phyloP scores from a whole-genome alignment of 37 sponge, comb jelly and placozoan species.

The Oopsacas minuta region DNA sequence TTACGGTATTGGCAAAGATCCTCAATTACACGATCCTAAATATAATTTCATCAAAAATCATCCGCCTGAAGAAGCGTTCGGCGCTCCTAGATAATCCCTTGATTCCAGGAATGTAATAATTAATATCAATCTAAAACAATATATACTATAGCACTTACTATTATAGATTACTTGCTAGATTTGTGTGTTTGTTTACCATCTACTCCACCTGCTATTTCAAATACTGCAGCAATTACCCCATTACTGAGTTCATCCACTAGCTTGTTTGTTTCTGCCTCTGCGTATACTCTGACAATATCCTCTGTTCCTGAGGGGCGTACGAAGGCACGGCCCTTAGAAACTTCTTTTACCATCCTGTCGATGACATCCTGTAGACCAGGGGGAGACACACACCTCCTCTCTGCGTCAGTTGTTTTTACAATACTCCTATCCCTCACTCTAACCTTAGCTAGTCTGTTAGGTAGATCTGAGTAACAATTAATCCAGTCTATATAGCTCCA shows the following conservation, averaged over 20 bases:
- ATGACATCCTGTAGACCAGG: slow-evolving; percentile 58
- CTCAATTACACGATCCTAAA: no score
- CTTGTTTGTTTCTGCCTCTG: slow-evolving; percentile 68
- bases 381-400: slow-evolving; percentile 47
- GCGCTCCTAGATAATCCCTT: no score
- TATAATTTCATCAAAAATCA: no score
- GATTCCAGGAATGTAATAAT: no score
- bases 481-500: slow-evolving; percentile 58
- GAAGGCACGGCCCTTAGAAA: slow-evolving; percentile 47
- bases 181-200: not conserved
- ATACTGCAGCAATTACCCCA: not conserved
- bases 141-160: no score
- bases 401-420: slow-evolving; percentile 62
- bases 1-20: no score
- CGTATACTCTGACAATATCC: slow-evolving; percentile 90
- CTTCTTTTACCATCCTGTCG: slow-evolving; percentile 35
- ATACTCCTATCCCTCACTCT: slow-evolving; percentile 50
- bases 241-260: not conserved
- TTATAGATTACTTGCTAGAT: not conserved
- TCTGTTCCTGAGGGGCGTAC: slow-evolving; percentile 95
- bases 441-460: slow-evolving; percentile 68
- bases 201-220: not conserved
- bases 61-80: no score
- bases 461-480: slow-evolving; percentile 63
- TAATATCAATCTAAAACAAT: no score